Percentiles rank a stretch among this genome's conserved stretches.
These are phyloP conservation scores for Triplophysa yarkandensis DNA, from an alignment of 2,797 vertebrate genomes.

Conservation along the genomic window DNA sequence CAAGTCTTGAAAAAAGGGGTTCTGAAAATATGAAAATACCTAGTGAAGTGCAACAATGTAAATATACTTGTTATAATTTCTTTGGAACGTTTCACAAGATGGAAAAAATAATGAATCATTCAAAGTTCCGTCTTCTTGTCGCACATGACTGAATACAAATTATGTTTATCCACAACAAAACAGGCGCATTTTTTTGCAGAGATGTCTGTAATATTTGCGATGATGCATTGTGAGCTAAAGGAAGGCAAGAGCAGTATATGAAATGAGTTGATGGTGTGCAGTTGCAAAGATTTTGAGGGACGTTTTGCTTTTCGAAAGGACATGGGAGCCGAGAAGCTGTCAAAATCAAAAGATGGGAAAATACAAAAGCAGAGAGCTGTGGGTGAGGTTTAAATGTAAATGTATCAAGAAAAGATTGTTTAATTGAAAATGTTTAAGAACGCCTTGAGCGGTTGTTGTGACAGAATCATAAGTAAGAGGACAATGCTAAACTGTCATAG, in stretches of 20 bases:
- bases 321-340: not conserved
- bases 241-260: not conserved
- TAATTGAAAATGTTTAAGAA: not conserved
- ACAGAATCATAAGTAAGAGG: not conserved
- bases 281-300: not conserved
- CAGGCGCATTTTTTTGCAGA: not conserved
- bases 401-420: not conserved
- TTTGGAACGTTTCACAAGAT: slow-evolving; percentile 28
- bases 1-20: slow-evolving; percentile 25
- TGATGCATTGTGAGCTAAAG: not conserved
- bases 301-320: not conserved
- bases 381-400: not conserved
- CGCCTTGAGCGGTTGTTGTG: not conserved
- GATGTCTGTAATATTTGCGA: not conserved
- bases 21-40: slow-evolving; percentile 45
- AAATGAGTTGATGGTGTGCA: not conserved
- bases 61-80: slow-evolving; percentile 47
- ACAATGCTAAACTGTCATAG: not conserved
- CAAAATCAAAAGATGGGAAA: not conserved
- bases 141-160: slow-evolving; percentile 19
- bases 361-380: not conserved
- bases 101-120: slow-evolving; percentile 17
- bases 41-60: slow-evolving; percentile 51
- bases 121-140: slow-evolving; percentile 35
- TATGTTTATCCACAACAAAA: slow-evolving; percentile 1